Conservation (phyloP, 2,113 vertebrate genomes). For the Xyliphius kryptos region DNA sequence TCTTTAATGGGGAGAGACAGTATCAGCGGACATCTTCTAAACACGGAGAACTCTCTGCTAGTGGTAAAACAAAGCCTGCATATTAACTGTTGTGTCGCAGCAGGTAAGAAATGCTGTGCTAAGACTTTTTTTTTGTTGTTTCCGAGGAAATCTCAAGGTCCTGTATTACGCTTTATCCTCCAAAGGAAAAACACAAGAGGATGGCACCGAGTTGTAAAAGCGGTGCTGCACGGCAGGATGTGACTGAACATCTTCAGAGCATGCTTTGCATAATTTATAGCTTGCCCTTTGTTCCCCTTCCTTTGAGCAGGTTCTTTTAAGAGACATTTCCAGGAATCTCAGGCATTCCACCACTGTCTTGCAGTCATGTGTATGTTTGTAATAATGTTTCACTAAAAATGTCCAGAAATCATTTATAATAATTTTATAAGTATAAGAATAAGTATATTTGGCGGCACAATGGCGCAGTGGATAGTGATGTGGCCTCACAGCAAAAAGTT, state of each 20-base stretch:
- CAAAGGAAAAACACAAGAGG: constrained; percentile 53
- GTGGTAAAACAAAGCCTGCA: constrained; percentile 27
- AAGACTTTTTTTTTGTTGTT: too few relatives aligned
- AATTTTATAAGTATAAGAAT: too few relatives aligned
- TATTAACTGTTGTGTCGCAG: constrained; percentile 24
- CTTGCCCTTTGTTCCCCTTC: constrained; percentile 38
- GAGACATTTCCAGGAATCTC: constrained; percentile 53
- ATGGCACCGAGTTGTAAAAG: constrained; percentile 45
- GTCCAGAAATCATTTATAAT: too few relatives aligned
- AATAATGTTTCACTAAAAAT: not conserved
- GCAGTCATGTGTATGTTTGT: constrained; percentile 29
- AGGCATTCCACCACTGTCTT: constrained; percentile 38
- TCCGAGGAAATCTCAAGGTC: constrained; percentile 22
- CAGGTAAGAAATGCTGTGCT: constrained; percentile 22
- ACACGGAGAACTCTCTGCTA: constrained; percentile 15
- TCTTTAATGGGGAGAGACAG: not conserved
- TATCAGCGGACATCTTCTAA: constrained; percentile 14
- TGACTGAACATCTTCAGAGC: constrained; percentile 32
- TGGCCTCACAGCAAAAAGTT: too few relatives aligned
- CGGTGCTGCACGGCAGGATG: constrained; percentile 45
- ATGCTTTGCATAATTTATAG: constrained; percentile 68
- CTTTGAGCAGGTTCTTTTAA: constrained; percentile 55
- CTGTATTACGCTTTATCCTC: constrained; percentile 32
- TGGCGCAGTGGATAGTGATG: too few relatives aligned
- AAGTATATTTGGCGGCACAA: too few relatives aligned